Evolutionary conservation across 2,888 invertebrate genomes (phyloP), one percentile per base, ranked within the genome.

Genomic region (Plusia festucae): DNA sequence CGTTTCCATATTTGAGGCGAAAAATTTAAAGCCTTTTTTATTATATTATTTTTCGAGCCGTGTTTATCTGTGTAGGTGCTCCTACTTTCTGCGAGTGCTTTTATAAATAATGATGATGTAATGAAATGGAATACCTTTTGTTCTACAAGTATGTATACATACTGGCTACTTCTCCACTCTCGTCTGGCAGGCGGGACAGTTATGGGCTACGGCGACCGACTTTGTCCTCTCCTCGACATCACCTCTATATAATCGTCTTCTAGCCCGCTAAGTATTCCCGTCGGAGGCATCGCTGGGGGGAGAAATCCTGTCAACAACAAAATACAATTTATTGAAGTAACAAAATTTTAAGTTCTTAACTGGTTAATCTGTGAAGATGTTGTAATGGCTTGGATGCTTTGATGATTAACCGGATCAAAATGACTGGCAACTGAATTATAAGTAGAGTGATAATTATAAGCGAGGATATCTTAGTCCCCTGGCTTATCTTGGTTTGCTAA

Each of bases 161-260:
- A 93, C 93, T 90, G 79, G 86, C 74, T 78, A 84, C 73, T 83
- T 82, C 55, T 70, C 86, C 84, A 77, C 78, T 82, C 83, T 81
- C 80, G 78, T 82, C 82, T 81, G 60, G 60, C 82, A 65, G 65
- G 75, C 65, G 64, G 73, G 63, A 73, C 71, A 78, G 54, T 44
- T 44, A 63, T 78, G 74, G 81, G 90, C 92, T 93, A 93, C 86
- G 93, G 94, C 71, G 93, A 91, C 88, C 94, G 93, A 82, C 94
- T 94, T 72, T 94, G 94, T 51, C 94, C 94, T 68, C 94, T 88
- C 74, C 94, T 87, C 88, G 92, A 90, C 94, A 93, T 94, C 80
- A 91, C 91, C 77, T 86, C 90, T 78, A 91, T 91, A 85, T 92
- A 93, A 80, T 94, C 94, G 78, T 88, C 89, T 85, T 95, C 94